Evolutionary conservation across 30 jellyfish, hydroid and myxozoan genomes (phyloP).

Genomic region (Chrysaora quinquecirrha): DNA sequence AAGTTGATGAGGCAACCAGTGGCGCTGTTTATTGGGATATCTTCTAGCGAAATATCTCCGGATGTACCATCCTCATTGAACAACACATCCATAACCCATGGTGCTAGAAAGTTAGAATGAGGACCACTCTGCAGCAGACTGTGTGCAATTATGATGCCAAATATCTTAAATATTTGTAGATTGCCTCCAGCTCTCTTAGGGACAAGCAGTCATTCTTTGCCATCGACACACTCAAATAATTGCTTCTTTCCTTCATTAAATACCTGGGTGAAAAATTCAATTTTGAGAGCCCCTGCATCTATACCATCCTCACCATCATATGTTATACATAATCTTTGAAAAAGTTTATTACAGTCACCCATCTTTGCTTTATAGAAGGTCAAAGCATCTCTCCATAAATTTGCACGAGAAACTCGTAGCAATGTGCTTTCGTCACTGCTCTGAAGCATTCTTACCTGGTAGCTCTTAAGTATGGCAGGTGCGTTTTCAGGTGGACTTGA

Average conservation of each 20-base stretch:
- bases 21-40: slow-evolving; percentile 42
- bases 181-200: slow-evolving; percentile 64
- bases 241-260: slow-evolving; percentile 3
- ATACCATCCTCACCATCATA: background rate
- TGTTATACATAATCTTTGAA: background rate
- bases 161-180: slow-evolving; percentile 37
- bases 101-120: slow-evolving; percentile 10
- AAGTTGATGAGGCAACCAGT: slow-evolving; percentile 19
- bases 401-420: no score
- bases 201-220: background rate
- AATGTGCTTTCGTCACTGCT: no score
- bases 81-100: slow-evolving; percentile 1
- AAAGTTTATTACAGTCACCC: background rate
- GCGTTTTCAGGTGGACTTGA: no score
- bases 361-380: background rate
- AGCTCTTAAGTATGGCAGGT: no score
- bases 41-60: slow-evolving; percentile 11
- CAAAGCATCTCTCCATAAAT: background rate
- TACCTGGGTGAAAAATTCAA: slow-evolving; percentile 15
- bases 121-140: slow-evolving; percentile 58
- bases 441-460: no score
- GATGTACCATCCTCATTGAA: slow-evolving; percentile 41
- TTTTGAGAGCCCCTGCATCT: background rate
- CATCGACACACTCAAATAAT: slow-evolving; percentile 16
- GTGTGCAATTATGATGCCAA: slow-evolving; percentile 52